Percentiles rank a stretch among this genome's conserved stretches.
Conservation (phyloP, 1,140 invertebrate genomes). For the Gryon sp. region DNA sequence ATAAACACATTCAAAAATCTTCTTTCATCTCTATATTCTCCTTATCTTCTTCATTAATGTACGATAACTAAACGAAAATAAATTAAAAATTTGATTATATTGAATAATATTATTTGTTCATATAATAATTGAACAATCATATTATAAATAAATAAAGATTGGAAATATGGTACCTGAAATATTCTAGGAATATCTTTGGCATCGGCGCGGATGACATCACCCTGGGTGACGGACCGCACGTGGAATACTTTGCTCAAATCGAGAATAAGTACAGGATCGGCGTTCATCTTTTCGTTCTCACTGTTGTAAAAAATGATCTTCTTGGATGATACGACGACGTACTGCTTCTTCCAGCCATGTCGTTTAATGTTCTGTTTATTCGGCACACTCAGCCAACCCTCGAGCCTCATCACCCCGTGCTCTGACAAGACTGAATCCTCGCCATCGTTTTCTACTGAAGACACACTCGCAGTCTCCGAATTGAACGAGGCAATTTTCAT, state of each 20-base stretch:
- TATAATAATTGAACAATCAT: too few relatives aligned
- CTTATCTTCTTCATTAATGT: constrained; percentile 15
- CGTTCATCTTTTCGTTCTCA: constrained; percentile 96
- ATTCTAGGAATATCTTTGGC: constrained; percentile 99
- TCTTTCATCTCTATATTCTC: constrained; percentile 1
- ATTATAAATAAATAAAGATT: too few relatives aligned
- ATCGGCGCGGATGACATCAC: constrained; percentile 98
- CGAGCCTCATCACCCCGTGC: constrained; percentile 82
- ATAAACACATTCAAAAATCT: background rate
- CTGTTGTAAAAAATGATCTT: constrained; percentile 99
- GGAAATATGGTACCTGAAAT: constrained; percentile 89
- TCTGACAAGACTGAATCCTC: constrained; percentile 85
- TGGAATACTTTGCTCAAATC: constrained; percentile 99
- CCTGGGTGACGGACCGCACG: constrained; percentile 98
- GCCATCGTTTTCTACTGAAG: constrained; percentile 92
- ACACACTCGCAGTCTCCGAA: constrained; percentile 93
- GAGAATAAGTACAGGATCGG: constrained; percentile 95
- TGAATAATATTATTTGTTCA: too few relatives aligned
- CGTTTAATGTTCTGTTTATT: constrained; percentile 96
- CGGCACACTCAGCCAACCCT: constrained; percentile 97
- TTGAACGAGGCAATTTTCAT: constrained; percentile 88
- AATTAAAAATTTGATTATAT: background rate
- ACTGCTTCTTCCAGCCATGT: constrained; percentile 98
- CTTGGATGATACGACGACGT: constrained; percentile 96
- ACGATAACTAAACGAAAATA: constrained; percentile 18